Conservation (phyloP, 2,113 vertebrate genomes). For the Vireo altiloquus region DNA sequence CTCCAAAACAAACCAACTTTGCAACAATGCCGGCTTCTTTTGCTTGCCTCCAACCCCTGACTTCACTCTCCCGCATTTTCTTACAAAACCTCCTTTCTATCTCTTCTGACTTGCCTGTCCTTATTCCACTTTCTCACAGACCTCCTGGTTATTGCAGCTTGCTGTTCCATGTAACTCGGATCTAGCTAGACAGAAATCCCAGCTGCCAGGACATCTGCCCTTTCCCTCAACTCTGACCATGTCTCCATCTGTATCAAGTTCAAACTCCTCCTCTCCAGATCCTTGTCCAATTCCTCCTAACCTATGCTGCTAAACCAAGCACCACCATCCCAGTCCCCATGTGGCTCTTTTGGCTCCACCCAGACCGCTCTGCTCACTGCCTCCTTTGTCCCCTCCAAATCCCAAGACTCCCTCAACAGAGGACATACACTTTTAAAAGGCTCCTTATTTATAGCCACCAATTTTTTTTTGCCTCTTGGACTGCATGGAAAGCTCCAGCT, state of each 20-base stretch:
- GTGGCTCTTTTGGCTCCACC: neutral
- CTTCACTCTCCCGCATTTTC: neutral
- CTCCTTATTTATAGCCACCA: neutral
- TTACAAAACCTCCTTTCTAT: neutral
- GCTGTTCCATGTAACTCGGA: neutral
- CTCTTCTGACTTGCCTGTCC: neutral
- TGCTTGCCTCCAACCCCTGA: neutral
- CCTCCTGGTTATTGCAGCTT: neutral
- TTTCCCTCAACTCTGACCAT: slow-evolving; percentile 12
- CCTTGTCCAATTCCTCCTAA: neutral
- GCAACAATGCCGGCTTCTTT: neutral
- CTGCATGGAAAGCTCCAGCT: neutral
- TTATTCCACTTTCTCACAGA: neutral
- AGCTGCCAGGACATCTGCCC: neutral
- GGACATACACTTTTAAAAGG: neutral
- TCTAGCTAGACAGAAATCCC: neutral
- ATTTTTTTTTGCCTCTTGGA: neutral
- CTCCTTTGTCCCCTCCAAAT: neutral
- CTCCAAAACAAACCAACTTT: neutral
- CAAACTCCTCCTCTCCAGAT: neutral
- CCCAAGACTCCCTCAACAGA: neutral
- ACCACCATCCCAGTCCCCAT: neutral
- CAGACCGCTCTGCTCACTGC: neutral
- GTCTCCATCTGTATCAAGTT: neutral
- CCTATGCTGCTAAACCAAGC: neutral